Evolutionary conservation across 2,888 invertebrate species (phyloP).

Genomic region (Aphidius colemani): DNA sequence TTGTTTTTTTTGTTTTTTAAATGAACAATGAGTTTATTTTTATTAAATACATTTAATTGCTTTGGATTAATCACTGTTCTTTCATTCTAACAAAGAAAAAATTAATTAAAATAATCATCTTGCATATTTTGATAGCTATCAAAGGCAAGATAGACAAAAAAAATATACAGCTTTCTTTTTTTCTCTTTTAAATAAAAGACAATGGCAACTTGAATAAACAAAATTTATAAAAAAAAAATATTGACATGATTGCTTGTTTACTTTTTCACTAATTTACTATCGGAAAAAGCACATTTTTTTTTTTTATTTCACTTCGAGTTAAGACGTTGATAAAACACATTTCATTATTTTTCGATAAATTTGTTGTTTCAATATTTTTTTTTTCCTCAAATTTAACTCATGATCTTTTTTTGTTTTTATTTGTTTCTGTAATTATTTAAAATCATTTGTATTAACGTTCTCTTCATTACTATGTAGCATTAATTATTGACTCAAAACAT

Average conservation of each 20-base stretch:
- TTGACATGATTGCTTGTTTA: not conserved
- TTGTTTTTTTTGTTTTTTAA: slow-evolving; percentile 5
- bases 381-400: not conserved
- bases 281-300: slow-evolving; percentile 3
- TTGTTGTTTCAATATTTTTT: not conserved
- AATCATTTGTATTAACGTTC: no score
- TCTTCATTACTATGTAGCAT: not conserved
- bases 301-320: slow-evolving; percentile 10
- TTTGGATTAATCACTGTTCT: no score
- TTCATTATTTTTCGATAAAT: not conserved
- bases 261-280: not conserved
- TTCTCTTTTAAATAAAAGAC: not conserved
- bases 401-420: not conserved
- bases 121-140: no score
- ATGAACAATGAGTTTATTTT: not conserved
- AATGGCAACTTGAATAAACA: no score
- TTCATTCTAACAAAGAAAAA: no score
- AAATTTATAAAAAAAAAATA: not conserved
- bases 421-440: no score
- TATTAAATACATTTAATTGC: no score
- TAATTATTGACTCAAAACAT: not conserved
- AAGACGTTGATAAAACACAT: slow-evolving; percentile 20
- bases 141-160: not conserved
- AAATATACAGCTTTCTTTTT: not conserved
- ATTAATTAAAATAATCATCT: no score